Evolutionary conservation across 2,113 vertebrate genomes (phyloP).

Genomic region (Mus pahari): DNA sequence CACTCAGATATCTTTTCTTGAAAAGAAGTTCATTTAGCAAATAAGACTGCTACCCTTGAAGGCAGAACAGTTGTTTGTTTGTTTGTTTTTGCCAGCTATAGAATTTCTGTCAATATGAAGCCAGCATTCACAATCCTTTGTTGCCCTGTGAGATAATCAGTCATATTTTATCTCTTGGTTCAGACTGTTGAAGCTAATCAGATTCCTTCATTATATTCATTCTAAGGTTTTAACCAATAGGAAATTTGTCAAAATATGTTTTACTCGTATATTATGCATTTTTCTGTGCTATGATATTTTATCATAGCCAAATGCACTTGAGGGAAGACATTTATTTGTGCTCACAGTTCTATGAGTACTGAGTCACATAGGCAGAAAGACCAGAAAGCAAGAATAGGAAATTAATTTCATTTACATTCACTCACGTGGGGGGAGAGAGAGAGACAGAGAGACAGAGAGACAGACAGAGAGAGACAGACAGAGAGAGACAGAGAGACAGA

Average conservation of each 20-base stretch:
- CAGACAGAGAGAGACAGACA: no score
- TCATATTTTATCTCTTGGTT: not conserved
- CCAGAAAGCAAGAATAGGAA: not conserved
- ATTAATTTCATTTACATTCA: not conserved
- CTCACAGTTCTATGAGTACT: fast-evolving
- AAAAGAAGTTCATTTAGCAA: slow-evolving; percentile 29
- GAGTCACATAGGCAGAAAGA: not conserved
- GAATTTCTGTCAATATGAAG: not conserved
- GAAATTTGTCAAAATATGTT: not conserved
- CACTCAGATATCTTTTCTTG: not conserved
- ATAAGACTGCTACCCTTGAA: not conserved
- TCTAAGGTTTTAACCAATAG: not conserved
- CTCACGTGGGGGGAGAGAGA: not conserved
- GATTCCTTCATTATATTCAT: not conserved
- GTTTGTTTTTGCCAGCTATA: not conserved
- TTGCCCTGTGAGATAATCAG: not conserved
- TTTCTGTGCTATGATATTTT: not conserved
- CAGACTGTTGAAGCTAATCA: not conserved
- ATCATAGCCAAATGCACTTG: no score
- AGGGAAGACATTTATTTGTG: not conserved
- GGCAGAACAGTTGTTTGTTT: not conserved
- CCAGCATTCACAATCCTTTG: not conserved
- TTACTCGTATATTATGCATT: not conserved
- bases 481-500: not conserved
- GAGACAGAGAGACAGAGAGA: not conserved